Evolutionary conservation across 2,888 invertebrate genomes (phyloP).

Genomic region (Melanotus villosus): DNA sequence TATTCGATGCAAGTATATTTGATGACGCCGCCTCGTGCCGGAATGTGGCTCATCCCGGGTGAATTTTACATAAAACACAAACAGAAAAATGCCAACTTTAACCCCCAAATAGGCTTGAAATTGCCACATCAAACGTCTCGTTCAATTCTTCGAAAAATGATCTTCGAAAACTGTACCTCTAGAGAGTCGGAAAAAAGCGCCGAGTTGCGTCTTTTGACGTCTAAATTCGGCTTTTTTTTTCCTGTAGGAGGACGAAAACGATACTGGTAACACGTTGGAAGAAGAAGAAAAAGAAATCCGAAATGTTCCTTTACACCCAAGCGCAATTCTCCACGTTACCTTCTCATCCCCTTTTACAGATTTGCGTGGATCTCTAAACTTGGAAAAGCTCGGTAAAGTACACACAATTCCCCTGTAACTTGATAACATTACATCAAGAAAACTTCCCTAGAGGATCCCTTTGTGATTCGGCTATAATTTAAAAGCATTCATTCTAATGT

Average conservation of each 20-base stretch:
- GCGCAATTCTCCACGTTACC: constrained; percentile 32
- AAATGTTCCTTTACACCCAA: constrained; percentile 25
- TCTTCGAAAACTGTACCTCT: constrained; percentile 8
- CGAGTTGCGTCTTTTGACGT: constrained; percentile 21
- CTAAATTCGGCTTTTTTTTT: constrained; percentile 28
- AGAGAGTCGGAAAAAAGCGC: constrained; percentile 8
- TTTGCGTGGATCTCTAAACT: constrained; percentile 32
- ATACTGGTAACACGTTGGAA: too few relatives aligned
- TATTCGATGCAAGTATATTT: constrained; percentile 44
- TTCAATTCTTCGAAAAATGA: constrained; percentile 30
- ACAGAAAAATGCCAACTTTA: constrained; percentile 12
- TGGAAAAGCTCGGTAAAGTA: constrained; percentile 32
- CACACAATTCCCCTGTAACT: constrained; percentile 45
- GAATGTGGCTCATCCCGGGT: constrained; percentile 10
- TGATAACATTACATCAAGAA: constrained; percentile 48
- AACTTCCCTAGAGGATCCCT: constrained; percentile 48
- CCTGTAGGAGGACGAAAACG: too few relatives aligned
- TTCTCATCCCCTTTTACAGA: constrained; percentile 32
- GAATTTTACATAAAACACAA: constrained; percentile 15
- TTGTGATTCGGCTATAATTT: constrained; percentile 54
- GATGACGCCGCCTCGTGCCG: constrained; percentile 21
- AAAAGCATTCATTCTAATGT: constrained; percentile 52
- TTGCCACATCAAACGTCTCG: constrained; percentile 35
- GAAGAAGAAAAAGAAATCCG: not conserved
- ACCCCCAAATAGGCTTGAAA: constrained; percentile 10